These are phyloP conservation scores for Sinodicranocentrus sp. DNA, from an alignment of 2,888 invertebrate species.

Conservation along the genomic window DNA sequence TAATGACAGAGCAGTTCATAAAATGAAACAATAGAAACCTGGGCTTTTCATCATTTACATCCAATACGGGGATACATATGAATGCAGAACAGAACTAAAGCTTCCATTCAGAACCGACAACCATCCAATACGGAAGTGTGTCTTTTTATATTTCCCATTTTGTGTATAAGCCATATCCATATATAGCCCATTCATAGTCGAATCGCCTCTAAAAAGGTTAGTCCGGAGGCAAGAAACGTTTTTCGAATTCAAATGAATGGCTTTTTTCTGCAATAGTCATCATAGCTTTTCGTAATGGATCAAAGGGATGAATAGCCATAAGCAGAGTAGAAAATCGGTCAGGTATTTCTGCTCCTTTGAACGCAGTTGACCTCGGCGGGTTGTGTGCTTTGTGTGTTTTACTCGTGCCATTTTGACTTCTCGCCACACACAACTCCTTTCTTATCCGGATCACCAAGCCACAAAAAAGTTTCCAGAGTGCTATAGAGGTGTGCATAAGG, in stretches of 20 bases:
- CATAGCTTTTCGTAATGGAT: conserved; percentile 43
- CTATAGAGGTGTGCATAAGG: not conserved
- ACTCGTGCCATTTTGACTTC: conserved; percentile 6
- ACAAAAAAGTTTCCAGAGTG: conserved; percentile 13
- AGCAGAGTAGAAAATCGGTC: conserved; percentile 17
- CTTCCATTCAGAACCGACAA: not conserved
- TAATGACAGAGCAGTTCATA: conserved; percentile 28
- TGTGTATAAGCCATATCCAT: not conserved
- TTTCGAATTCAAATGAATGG: conserved; percentile 55
- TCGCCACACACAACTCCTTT: not conserved
- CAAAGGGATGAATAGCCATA: conserved; percentile 30
- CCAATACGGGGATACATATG: not conserved
- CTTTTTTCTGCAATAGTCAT: conserved; percentile 47
- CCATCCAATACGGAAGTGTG: no score
- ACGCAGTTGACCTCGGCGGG: conserved; percentile 5
- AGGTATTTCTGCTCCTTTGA: conserved; percentile 47
- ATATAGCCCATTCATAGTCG: no score
- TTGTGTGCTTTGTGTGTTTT: not conserved
- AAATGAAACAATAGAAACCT: not conserved
- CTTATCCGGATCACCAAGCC: not conserved
- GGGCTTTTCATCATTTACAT: no score
- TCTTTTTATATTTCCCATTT: no score
- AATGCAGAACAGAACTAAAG: not conserved
- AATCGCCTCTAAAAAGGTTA: no score
- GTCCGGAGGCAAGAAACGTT: conserved; percentile 26